phyloP scores from a whole-genome alignment of 37 sponge, comb jelly and placozoan species.

The Halisarca cf. caerulea region DNA sequence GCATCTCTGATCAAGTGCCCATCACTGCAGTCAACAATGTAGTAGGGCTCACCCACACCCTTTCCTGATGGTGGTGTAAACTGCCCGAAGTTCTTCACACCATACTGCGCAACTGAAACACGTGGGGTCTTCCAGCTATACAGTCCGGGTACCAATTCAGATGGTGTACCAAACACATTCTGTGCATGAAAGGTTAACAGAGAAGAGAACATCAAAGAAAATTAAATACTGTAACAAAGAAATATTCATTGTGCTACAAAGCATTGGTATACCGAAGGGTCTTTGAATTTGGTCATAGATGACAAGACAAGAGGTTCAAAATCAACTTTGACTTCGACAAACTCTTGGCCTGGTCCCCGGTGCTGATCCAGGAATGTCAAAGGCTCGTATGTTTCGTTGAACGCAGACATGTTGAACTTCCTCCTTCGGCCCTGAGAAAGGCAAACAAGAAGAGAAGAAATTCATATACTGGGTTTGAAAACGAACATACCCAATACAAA shows the following conservation, averaged over 20 bases:
- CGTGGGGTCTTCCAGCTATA: constrained; percentile 46
- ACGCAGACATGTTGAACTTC: too few relatives aligned
- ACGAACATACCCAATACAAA: too few relatives aligned
- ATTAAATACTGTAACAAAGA: too few relatives aligned
- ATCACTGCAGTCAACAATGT: constrained; percentile 34
- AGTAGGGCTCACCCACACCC: constrained; percentile 61
- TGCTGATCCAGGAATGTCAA: constrained; percentile 40
- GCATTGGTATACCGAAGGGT: too few relatives aligned
- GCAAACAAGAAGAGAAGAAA: too few relatives aligned
- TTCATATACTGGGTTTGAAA: too few relatives aligned
- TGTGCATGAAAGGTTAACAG: too few relatives aligned
- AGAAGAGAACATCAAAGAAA: too few relatives aligned
- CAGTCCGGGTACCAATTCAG: constrained; percentile 51
- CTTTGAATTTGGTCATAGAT: constrained; percentile 66
- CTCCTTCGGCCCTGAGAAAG: too few relatives aligned
- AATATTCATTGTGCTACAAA: too few relatives aligned
- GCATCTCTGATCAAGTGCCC: not conserved
- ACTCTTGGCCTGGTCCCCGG: constrained; percentile 42
- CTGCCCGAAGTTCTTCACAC: constrained; percentile 60
- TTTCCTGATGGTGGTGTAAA: constrained; percentile 55
- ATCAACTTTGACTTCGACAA: constrained; percentile 40
- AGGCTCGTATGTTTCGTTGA: not conserved
- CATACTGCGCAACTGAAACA: constrained; percentile 43
- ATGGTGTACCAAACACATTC: too few relatives aligned
- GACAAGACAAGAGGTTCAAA: constrained; percentile 40